A percentile compares a stretch with the other conserved stretches of the same genome.
These are phyloP conservation scores for Drymodes brunneopygia DNA, from an alignment of 2,113 vertebrate genomes.

Conservation along the genomic window DNA sequence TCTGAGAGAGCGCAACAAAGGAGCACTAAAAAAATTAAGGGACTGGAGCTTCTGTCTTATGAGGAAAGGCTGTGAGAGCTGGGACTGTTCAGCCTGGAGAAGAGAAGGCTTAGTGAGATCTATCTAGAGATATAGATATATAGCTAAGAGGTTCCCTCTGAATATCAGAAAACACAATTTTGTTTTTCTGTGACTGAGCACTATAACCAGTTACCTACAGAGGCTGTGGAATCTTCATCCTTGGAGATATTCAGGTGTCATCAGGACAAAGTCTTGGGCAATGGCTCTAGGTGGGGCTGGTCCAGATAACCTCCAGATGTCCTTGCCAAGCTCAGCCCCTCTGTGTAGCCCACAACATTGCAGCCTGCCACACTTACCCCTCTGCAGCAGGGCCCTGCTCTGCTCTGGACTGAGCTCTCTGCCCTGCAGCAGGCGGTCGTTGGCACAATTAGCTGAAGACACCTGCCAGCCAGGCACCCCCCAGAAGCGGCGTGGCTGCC, in stretches of 20 bases:
- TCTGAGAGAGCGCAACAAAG: neutral
- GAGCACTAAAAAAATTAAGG: neutral
- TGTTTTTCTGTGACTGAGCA: neutral
- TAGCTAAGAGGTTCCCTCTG: neutral
- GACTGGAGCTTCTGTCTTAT: neutral
- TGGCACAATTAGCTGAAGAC: conserved; percentile 50
- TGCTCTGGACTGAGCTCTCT: neutral
- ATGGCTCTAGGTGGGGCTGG: neutral
- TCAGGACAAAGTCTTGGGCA: neutral
- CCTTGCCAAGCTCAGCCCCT: neutral
- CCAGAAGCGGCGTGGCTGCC: conserved; percentile 55
- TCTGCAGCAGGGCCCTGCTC: neutral
- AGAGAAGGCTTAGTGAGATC: neutral
- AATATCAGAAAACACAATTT: neutral
- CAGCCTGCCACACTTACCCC: conserved; percentile 1
- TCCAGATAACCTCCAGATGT: neutral
- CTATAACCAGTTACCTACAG: neutral
- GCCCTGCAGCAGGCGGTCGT: neutral
- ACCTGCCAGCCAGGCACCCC: conserved; percentile 52
- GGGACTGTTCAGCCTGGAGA: neutral
- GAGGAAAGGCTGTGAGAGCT: neutral
- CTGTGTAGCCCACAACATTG: neutral
- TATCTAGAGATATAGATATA: neutral
- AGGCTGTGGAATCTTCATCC: neutral
- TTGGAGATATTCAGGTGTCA: neutral